Conservation (phyloP, 2,888 invertebrate species). For the Dynastes tityus region DNA sequence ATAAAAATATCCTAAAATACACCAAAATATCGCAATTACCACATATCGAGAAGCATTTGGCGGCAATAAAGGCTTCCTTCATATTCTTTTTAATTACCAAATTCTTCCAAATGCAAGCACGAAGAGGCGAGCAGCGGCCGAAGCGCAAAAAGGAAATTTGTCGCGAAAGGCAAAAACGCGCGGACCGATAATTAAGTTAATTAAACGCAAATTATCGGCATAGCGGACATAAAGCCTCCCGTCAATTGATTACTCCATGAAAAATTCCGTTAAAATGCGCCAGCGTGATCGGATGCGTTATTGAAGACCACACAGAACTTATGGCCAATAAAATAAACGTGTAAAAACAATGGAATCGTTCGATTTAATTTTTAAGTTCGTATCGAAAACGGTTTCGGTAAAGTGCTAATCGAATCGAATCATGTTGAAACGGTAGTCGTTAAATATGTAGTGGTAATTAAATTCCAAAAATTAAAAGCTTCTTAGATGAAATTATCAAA, state of each 20-base stretch:
- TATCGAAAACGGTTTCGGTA: background rate
- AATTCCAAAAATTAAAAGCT: no score
- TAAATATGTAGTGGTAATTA: no score
- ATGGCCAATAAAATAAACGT: conserved; percentile 20
- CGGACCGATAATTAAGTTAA: conserved; percentile 13
- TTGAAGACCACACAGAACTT: conserved; percentile 13
- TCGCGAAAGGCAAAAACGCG: conserved; percentile 4
- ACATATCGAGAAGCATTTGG: no score
- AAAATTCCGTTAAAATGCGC: conserved; percentile 11
- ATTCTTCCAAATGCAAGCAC: background rate
- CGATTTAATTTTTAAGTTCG: conserved; percentile 11
- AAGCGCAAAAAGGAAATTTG: conserved; percentile 10
- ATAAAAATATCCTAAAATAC: no score
- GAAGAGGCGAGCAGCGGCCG: background rate
- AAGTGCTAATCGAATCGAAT: background rate
- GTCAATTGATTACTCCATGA: conserved; percentile 26
- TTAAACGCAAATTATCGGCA: conserved; percentile 28
- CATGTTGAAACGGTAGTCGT: no score
- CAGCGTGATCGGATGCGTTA: background rate
- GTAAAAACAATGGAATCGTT: background rate
- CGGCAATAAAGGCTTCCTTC: no score
- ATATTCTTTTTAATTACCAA: no score
- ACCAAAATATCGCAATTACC: no score
- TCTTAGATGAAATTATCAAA: no score
- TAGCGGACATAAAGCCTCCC: conserved; percentile 13